These are phyloP conservation scores for Polydrusus pterygomalis DNA, from an alignment of 2,888 invertebrate genomes.

Conservation along the genomic window DNA sequence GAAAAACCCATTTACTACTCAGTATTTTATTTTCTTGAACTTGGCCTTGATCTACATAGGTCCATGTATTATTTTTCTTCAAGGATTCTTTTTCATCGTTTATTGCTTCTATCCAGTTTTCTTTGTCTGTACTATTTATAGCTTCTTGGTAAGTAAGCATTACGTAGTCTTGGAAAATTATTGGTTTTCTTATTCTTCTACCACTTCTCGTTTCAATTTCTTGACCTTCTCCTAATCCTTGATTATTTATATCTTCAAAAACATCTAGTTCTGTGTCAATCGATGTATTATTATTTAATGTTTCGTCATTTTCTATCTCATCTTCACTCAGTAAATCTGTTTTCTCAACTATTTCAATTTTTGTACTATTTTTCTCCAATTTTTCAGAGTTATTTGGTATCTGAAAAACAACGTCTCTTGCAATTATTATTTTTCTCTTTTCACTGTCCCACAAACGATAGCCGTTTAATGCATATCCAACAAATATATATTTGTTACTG, in stretches of 20 bases:
- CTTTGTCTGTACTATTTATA: constrained; percentile 21
- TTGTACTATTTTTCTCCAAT: no score
- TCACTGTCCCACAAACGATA: constrained; percentile 51
- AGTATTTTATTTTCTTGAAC: constrained; percentile 47
- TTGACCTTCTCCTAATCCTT: constrained; percentile 7
- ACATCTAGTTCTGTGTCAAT: no score
- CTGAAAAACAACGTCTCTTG: not conserved
- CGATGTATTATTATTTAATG: no score
- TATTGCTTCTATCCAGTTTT: constrained; percentile 56
- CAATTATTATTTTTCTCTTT: not conserved
- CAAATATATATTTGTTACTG: constrained; percentile 59
- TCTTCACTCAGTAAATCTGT: no score
- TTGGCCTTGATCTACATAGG: constrained; percentile 51
- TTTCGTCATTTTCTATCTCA: no score
- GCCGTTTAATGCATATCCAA: constrained; percentile 54
- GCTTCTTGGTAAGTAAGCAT: constrained; percentile 35
- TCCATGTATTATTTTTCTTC: constrained; percentile 58
- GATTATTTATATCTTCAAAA: no score
- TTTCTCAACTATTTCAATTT: no score
- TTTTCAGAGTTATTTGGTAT: no score
- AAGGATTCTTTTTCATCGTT: constrained; percentile 55
- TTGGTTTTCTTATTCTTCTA: not conserved
- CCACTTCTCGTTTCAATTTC: constrained; percentile 14
- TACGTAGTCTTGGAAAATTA: not conserved
- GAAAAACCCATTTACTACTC: constrained; percentile 51